Evolutionary conservation across 1,140 invertebrate species (phyloP).

Genomic region (Augochlora pura): DNA sequence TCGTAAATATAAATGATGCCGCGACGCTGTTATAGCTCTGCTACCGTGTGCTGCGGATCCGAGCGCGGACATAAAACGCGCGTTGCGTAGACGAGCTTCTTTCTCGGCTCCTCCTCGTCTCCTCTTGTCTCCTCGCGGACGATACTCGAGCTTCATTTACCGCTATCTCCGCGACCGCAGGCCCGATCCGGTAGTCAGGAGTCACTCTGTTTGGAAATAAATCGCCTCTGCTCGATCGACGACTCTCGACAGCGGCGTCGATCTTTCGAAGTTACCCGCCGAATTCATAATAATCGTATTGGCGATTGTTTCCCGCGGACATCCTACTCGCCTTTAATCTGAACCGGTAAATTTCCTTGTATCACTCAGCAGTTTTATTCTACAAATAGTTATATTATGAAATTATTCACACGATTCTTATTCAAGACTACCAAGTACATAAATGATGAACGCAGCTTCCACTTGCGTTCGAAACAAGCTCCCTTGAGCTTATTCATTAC

Average conservation of each 20-base stretch:
- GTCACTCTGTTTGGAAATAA: slow-evolving; percentile 29
- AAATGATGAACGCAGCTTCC: too few relatives aligned
- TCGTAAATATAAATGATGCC: slow-evolving; percentile 80
- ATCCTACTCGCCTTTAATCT: too few relatives aligned
- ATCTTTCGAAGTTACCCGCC: too few relatives aligned
- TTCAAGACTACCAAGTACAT: too few relatives aligned
- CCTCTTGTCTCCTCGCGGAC: background rate
- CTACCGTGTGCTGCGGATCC: slow-evolving; percentile 68
- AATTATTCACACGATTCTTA: too few relatives aligned
- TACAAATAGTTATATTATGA: too few relatives aligned
- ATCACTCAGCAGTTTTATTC: too few relatives aligned
- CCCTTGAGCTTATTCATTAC: too few relatives aligned
- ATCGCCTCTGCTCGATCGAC: background rate
- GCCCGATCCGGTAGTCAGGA: background rate
- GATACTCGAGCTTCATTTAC: slow-evolving; percentile 9
- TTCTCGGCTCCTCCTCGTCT: slow-evolving; percentile 41
- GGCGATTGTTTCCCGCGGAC: too few relatives aligned
- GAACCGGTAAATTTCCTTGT: too few relatives aligned
- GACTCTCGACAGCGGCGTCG: too few relatives aligned
- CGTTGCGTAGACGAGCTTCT: slow-evolving; percentile 60
- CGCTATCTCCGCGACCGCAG: slow-evolving; percentile 3
- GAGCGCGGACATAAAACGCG: slow-evolving; percentile 62
- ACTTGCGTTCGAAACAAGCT: too few relatives aligned
- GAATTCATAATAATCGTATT: background rate
- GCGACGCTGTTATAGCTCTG: slow-evolving; percentile 74